phyloP scores from a whole-genome alignment of 1,140 invertebrate species.

The Pristionchus pacificus region DNA sequence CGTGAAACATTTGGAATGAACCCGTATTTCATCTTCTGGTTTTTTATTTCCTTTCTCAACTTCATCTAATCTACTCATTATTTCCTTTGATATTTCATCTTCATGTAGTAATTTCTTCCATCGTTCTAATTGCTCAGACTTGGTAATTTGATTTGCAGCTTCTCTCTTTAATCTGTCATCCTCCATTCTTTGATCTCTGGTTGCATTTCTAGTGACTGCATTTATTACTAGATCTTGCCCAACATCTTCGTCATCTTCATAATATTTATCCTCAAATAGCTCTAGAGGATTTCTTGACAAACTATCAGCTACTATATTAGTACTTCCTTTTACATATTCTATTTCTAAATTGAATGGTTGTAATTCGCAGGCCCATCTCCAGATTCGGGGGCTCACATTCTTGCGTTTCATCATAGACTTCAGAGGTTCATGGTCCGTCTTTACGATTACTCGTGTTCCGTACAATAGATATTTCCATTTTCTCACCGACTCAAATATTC shows the following conservation, averaged over 20 bases:
- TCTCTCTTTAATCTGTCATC: not conserved
- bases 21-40: no score
- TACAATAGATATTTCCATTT: constrained; percentile 10
- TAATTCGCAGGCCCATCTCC: not conserved
- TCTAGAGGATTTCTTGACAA: not conserved
- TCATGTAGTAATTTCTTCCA: not conserved
- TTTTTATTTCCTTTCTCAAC: no score
- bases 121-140: not conserved
- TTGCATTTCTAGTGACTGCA: not conserved
- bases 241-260: no score
- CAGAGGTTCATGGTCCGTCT: constrained; percentile 7
- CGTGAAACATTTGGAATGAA: no score
- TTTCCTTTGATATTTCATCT: not conserved
- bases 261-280: not conserved
- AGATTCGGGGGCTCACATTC: not conserved
- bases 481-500: constrained; percentile 2
- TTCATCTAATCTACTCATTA: not conserved
- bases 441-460: not conserved
- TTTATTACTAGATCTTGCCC: not conserved
- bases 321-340: constrained; percentile 1
- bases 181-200: not conserved
- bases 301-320: not conserved
- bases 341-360: not conserved
- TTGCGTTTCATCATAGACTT: constrained; percentile 1
- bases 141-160: not conserved